Conservation (phyloP, 1,140 invertebrate species). For the Acarapis woodi region DNA sequence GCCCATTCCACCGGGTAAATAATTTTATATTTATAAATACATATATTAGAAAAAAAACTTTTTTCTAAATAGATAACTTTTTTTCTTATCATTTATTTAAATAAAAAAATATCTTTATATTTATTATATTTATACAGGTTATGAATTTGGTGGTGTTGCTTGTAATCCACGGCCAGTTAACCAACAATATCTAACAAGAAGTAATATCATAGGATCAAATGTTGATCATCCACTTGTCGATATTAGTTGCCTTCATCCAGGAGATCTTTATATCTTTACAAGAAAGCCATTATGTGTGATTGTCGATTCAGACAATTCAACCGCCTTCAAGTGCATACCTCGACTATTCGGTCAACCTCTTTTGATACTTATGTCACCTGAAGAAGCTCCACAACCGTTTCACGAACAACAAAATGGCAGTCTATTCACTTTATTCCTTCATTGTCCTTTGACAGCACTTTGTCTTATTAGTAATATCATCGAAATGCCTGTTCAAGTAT, state of each 20-base stretch:
- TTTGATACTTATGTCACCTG: conserved; percentile 71
- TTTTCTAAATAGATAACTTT: not conserved
- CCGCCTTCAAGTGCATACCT: conserved; percentile 69
- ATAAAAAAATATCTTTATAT: not conserved
- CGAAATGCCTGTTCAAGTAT: conserved; percentile 43
- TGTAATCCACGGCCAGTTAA: too few relatives aligned
- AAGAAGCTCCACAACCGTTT: conserved; percentile 51
- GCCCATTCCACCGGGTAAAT: too few relatives aligned
- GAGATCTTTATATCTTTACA: conserved; percentile 67
- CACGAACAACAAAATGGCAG: conserved; percentile 68
- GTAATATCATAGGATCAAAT: not conserved
- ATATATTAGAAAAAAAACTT: not conserved
- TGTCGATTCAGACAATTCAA: conserved; percentile 80
- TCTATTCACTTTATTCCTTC: conserved; percentile 76
- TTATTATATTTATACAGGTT: conserved; percentile 30
- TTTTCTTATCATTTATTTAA: not conserved
- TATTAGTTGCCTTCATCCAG: conserved; percentile 40
- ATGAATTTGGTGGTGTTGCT: conserved; percentile 67
- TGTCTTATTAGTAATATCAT: conserved; percentile 69
- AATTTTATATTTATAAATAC: conserved; percentile 8
- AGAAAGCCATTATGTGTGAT: conserved; percentile 72
- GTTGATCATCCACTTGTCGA: conserved; percentile 6
- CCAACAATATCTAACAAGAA: conserved; percentile 29
- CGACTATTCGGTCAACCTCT: conserved; percentile 79
- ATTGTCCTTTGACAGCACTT: conserved; percentile 69